phyloP scores from a whole-genome alignment of 2,113 vertebrate species.

The Numida meleagris region DNA sequence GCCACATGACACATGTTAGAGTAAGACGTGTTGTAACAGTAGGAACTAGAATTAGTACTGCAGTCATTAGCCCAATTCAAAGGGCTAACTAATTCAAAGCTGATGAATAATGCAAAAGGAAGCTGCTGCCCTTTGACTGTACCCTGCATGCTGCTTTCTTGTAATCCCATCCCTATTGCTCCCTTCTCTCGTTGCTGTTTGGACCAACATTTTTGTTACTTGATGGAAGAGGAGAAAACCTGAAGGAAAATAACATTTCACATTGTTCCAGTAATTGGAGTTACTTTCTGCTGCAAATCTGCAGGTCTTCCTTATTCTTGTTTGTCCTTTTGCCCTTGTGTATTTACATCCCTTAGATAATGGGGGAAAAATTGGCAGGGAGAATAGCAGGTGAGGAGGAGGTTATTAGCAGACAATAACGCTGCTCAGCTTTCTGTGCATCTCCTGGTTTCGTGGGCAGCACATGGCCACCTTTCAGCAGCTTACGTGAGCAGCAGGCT shows the following conservation, averaged over 20 bases:
- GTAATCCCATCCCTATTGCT: not conserved
- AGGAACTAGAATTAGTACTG: not conserved
- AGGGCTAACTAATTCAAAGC: not conserved
- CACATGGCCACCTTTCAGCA: not conserved
- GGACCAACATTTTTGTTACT: not conserved
- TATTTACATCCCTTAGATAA: not conserved
- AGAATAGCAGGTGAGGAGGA: not conserved
- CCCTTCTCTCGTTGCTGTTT: not conserved
- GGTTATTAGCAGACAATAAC: not conserved
- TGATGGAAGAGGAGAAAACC: not conserved
- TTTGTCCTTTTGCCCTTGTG: not conserved
- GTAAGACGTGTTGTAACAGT: not conserved
- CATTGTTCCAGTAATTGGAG: not conserved
- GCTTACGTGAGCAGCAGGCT: not conserved
- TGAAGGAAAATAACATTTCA: not conserved
- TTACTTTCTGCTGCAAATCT: not conserved
- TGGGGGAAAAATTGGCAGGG: not conserved
- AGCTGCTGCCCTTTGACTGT: not conserved
- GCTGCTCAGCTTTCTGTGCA: not conserved
- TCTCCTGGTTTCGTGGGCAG: not conserved
- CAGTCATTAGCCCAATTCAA: not conserved
- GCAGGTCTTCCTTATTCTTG: not conserved
- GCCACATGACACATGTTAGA: not conserved
- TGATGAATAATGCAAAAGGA: not conserved
- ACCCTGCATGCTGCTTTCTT: not conserved